A percentile compares a stretch with the other conserved stretches of the same genome.
Conservation (phyloP, 2,113 vertebrate species). For the Microtus oregoni region DNA sequence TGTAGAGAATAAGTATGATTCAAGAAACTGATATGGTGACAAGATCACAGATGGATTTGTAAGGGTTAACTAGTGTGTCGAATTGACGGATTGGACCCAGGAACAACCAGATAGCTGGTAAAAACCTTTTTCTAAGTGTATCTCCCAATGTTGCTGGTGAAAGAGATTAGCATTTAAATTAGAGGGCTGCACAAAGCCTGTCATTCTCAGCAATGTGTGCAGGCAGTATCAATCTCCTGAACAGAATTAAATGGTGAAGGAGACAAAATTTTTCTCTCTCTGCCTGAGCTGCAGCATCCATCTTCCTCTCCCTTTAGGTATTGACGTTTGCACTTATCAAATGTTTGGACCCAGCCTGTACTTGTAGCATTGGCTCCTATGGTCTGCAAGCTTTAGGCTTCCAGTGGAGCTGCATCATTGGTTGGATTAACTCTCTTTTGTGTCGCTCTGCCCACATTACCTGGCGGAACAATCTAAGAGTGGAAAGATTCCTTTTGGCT, state of each 20-base stretch:
- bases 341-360: not conserved
- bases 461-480: not conserved
- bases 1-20: not conserved
- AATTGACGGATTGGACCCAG: not conserved
- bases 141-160: not conserved
- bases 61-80: not conserved
- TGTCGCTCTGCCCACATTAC: not conserved
- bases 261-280: not conserved
- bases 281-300: not conserved
- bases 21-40: not conserved
- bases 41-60: not conserved
- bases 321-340: not conserved
- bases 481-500: not conserved
- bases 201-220: not conserved
- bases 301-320: not conserved
- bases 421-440: not conserved
- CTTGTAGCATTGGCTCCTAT: not conserved
- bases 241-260: not conserved
- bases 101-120: not conserved
- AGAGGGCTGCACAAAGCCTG: not conserved
- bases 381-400: not conserved
- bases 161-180: not conserved
- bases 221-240: not conserved
- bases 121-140: not conserved
- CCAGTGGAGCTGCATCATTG: not conserved